Evolutionary conservation across 2,888 invertebrate species (phyloP).

Genomic region (Therioaphis trifolii): DNA sequence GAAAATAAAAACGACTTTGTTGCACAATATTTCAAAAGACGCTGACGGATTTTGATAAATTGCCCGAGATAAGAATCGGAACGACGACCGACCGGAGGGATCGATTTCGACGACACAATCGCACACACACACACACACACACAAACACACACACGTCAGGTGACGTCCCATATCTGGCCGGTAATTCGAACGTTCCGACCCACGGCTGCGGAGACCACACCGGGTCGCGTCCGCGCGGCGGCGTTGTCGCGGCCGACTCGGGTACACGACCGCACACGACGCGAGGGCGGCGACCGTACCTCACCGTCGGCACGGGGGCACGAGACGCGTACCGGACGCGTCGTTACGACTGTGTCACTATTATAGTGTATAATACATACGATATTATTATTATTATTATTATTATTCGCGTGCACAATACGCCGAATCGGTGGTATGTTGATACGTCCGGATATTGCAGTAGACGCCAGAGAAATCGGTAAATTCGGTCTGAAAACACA

Average conservation of each 20-base stretch:
- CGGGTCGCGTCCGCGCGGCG: not conserved
- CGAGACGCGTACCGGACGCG: not conserved
- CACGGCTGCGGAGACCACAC: not conserved
- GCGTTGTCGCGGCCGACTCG: not conserved
- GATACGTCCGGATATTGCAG: too few species aligned
- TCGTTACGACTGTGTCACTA: not conserved
- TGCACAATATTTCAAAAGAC: conserved; percentile 17
- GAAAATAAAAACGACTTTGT: conserved; percentile 39
- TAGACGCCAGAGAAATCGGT: too few species aligned
- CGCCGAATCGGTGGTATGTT: too few species aligned
- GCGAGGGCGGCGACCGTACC: not conserved
- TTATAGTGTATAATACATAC: not conserved
- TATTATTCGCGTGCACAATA: not conserved
- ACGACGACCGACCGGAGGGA: not conserved
- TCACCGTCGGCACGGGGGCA: too few species aligned
- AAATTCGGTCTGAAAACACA: too few species aligned
- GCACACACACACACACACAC: too few species aligned
- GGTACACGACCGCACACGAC: not conserved
- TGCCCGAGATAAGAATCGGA: conserved; percentile 31
- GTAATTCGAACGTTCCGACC: not conserved
- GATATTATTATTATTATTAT: not conserved
- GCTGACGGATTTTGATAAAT: not conserved
- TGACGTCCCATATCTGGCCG: conserved; percentile 29
- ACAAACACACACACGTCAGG: too few species aligned
- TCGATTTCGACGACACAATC: not conserved